phyloP scores from a whole-genome alignment of 2,797 vertebrate genomes.

The Enteromius anoplus region DNA sequence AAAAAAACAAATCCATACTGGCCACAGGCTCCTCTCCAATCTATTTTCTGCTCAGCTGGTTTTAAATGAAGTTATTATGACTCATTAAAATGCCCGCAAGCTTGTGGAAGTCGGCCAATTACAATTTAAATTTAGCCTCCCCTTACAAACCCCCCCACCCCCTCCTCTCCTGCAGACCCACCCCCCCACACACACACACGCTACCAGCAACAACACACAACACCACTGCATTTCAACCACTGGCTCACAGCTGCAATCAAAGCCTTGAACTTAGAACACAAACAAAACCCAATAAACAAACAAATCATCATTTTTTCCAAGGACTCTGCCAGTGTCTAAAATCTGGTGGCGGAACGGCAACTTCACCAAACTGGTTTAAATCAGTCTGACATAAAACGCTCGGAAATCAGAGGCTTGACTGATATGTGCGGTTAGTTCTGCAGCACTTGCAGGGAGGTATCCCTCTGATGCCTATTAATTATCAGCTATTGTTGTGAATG shows the following conservation, averaged over 20 bases:
- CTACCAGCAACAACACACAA: slow-evolving; percentile 53
- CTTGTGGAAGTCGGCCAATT: slow-evolving; percentile 99
- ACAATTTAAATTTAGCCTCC: slow-evolving; percentile 99
- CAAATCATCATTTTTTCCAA: slow-evolving; percentile 61
- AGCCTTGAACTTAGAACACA: slow-evolving; percentile 60
- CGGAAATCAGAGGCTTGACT: slow-evolving; percentile 24
- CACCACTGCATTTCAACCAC: slow-evolving; percentile 60
- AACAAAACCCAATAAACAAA: slow-evolving; percentile 62
- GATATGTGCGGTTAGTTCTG: background rate
- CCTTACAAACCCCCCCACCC: slow-evolving; percentile 63
- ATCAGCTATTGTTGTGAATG: slow-evolving; percentile 45
- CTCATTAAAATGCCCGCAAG: slow-evolving; percentile 99
- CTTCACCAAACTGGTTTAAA: slow-evolving; percentile 49
- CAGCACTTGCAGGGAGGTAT: background rate
- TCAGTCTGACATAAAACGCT: slow-evolving; percentile 41
- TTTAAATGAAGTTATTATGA: slow-evolving; percentile 99
- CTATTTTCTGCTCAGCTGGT: slow-evolving; percentile 99
- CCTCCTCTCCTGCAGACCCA: slow-evolving; percentile 65
- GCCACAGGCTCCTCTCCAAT: slow-evolving; percentile 98
- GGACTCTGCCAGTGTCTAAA: slow-evolving; percentile 46
- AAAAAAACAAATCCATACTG: slow-evolving; percentile 92
- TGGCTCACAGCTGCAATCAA: slow-evolving; percentile 65
- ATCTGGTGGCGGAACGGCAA: slow-evolving; percentile 33
- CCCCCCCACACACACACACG: slow-evolving; percentile 59
- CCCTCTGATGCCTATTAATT: slow-evolving; percentile 21